These are phyloP conservation scores for Lithophane leautieri DNA, from an alignment of 2,888 invertebrate species.

Conservation along the genomic window DNA sequence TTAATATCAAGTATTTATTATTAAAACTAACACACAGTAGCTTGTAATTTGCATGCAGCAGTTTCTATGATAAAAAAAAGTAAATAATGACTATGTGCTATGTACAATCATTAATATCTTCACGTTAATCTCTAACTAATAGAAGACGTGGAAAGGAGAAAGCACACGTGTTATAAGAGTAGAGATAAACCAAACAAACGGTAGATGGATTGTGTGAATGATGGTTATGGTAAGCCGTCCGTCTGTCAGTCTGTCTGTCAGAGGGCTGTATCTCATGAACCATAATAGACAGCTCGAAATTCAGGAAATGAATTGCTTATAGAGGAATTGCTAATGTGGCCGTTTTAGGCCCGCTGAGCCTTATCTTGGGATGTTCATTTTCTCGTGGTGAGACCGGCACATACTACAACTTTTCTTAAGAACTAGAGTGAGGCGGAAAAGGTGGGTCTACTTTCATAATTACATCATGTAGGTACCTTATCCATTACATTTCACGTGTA, in stretches of 20 bases:
- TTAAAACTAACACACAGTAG: constrained; percentile 22
- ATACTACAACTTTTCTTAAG: constrained; percentile 1
- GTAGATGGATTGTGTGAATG: neutral
- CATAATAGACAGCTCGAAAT: too few species aligned
- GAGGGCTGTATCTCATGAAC: too few species aligned
- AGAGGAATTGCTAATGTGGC: too few species aligned
- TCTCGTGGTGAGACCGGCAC: neutral
- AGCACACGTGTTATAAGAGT: constrained; percentile 1
- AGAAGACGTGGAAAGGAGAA: constrained; percentile 10
- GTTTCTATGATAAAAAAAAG: constrained; percentile 21
- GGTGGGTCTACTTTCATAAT: constrained; percentile 27
- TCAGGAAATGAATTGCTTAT: too few species aligned
- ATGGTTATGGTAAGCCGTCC: too few species aligned
- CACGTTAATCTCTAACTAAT: constrained; percentile 11
- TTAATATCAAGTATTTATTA: constrained; percentile 24
- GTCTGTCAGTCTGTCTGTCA: too few species aligned
- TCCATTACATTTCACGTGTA: neutral
- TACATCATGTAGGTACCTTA: constrained; percentile 6
- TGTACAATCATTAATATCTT: constrained; percentile 22
- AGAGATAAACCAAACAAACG: neutral
- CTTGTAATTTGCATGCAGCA: constrained; percentile 18
- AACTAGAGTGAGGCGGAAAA: constrained; percentile 9
- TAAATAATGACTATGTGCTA: neutral
- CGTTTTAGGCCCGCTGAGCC: too few species aligned
- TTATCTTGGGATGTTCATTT: neutral